Evolutionary conservation across 1,140 invertebrate species (phyloP).

Genomic region (Bombyx mori): ASM3026992v2 NC_085110.1:11113001-11113500

Average conservation of each 20-base stretch:
- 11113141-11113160: too few relatives aligned
- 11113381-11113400: not conserved
- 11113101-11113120: constrained; percentile 42
- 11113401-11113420: constrained; percentile 22
- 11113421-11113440: constrained; percentile 42
- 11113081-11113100: constrained; percentile 52
- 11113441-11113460: constrained; percentile 17
- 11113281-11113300: too few relatives aligned
- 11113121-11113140: constrained; percentile 23
- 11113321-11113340: too few relatives aligned
- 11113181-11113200: too few relatives aligned
- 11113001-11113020: constrained; percentile 25
- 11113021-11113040: constrained; percentile 24
- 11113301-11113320: too few relatives aligned
- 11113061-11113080: constrained; percentile 48
- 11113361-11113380: too few relatives aligned
- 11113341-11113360: too few relatives aligned
- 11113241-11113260: too few relatives aligned
- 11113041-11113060: constrained; percentile 44
- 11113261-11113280: too few relatives aligned
- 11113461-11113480: constrained; percentile 29
- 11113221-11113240: too few relatives aligned
- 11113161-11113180: too few relatives aligned
- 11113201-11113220: too few relatives aligned
- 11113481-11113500: constrained; percentile 45